These are phyloP conservation scores for Rhamnusium bicolor DNA, from an alignment of 2,888 invertebrate species.

Conservation along the genomic window DNA sequence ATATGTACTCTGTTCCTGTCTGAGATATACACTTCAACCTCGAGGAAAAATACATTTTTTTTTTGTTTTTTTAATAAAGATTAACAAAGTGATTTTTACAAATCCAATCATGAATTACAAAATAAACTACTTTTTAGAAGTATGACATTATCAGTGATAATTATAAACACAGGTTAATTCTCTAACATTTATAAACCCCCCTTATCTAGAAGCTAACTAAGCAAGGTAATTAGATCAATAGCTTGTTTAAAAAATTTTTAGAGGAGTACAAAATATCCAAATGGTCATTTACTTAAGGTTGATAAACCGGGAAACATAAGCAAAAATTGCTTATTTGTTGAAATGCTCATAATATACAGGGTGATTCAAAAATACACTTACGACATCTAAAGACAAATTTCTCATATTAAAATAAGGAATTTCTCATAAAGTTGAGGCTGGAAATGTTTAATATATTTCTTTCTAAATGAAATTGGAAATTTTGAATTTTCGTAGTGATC, in stretches of 20 bases:
- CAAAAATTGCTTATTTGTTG: too few relatives aligned
- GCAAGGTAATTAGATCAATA: conserved; percentile 28
- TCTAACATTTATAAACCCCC: conserved; percentile 18
- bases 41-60: neutral
- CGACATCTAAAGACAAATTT: too few relatives aligned
- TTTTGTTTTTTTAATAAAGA: conserved; percentile 30
- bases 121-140: conserved; percentile 11
- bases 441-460: too few relatives aligned
- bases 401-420: too few relatives aligned
- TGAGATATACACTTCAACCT: neutral
- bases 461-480: too few relatives aligned
- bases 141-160: conserved; percentile 29
- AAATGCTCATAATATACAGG: too few relatives aligned
- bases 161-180: conserved; percentile 29
- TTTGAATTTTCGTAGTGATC: too few relatives aligned
- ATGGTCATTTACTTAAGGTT: neutral
- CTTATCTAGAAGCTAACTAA: conserved; percentile 13
- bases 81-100: conserved; percentile 23
- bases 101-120: conserved; percentile 27
- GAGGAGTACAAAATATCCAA: neutral
- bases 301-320: too few relatives aligned
- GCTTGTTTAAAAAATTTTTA: conserved; percentile 5
- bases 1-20: neutral
- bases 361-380: too few relatives aligned
- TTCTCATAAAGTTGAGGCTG: too few relatives aligned